Evolutionary conservation across 2,888 invertebrate genomes (phyloP).

Genomic region (Apomyelois bistriatella): DNA sequence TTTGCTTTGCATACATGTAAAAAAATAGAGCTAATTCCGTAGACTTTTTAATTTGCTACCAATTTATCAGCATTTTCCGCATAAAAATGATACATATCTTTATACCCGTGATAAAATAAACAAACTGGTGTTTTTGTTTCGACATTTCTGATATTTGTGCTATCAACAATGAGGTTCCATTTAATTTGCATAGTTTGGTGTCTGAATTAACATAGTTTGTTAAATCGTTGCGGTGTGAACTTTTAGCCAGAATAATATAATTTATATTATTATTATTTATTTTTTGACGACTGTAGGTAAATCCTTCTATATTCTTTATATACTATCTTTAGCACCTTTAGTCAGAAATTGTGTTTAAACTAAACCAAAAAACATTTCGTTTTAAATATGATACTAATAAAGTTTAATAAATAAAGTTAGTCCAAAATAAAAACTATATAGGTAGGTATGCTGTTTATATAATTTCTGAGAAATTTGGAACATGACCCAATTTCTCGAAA

Average conservation of each 20-base stretch:
- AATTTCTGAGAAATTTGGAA: no score
- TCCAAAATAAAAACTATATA: no score
- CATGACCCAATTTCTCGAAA: no score
- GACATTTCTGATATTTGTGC: slow-evolving; percentile 1
- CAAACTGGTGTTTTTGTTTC: slow-evolving; percentile 4
- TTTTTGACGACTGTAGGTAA: no score
- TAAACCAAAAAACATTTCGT: no score
- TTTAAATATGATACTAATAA: no score
- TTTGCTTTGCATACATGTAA: no score
- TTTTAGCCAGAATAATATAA: background rate
- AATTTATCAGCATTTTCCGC: background rate
- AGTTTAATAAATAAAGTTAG: no score
- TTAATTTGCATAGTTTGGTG: slow-evolving; percentile 6
- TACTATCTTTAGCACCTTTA: no score
- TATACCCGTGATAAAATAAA: background rate
- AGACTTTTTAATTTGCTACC: background rate
- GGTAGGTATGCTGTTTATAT: no score
- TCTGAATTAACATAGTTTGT: slow-evolving; percentile 10
- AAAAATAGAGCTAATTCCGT: background rate
- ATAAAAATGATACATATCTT: slow-evolving; percentile 5
- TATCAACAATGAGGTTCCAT: slow-evolving; percentile 5
- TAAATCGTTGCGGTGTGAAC: background rate
- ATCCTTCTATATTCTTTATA: no score
- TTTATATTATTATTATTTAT: background rate
- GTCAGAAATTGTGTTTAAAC: no score